A percentile compares a stretch with the other conserved stretches of the same genome.
Evolutionary conservation across 2,797 vertebrate genomes (phyloP).

Genomic region (Molothrus aeneus): DNA sequence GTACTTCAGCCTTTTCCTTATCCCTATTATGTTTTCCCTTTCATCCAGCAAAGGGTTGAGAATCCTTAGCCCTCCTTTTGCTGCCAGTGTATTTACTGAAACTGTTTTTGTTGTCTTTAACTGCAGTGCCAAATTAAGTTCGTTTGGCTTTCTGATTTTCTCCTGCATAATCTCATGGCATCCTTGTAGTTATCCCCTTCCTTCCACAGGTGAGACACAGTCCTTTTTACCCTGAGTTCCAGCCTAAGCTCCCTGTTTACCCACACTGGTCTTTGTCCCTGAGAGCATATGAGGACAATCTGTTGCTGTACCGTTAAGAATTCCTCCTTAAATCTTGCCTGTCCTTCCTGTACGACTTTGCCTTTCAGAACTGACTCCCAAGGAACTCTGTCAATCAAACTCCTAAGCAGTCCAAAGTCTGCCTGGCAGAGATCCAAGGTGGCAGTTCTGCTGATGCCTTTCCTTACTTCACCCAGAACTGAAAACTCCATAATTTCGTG

Average conservation of each 20-base stretch:
- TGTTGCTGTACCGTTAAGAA: background rate
- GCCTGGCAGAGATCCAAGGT: background rate
- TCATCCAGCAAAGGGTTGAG: background rate
- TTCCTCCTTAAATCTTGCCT: background rate
- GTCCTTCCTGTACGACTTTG: background rate
- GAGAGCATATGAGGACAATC: background rate
- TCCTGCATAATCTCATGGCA: background rate
- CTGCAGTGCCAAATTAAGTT: background rate
- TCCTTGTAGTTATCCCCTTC: background rate
- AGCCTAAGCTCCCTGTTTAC: background rate
- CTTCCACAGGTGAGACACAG: background rate
- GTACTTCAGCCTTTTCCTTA: background rate
- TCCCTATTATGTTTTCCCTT: background rate
- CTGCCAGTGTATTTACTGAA: background rate
- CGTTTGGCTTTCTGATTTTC: background rate
- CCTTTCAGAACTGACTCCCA: background rate
- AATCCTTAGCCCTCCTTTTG: background rate
- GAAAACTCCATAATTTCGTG: background rate
- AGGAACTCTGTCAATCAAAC: background rate
- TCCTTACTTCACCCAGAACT: background rate
- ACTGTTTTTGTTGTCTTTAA: background rate
- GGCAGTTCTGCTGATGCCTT: background rate
- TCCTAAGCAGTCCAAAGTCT: background rate
- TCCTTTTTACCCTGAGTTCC: background rate
- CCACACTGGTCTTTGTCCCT: background rate